Conservation (phyloP, 2,888 invertebrate species). For the Euspilapteryx auroguttella region DNA sequence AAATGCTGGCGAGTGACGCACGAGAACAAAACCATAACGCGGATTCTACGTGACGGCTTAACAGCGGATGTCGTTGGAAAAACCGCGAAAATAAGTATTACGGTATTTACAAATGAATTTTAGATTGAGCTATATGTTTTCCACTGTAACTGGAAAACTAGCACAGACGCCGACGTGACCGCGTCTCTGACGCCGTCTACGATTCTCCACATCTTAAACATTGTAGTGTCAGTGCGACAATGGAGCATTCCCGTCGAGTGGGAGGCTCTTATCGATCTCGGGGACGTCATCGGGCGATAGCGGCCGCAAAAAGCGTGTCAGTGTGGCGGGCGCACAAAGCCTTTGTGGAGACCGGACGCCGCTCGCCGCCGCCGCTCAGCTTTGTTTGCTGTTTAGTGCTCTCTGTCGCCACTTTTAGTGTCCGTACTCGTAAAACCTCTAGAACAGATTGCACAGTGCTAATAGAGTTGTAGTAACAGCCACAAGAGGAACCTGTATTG, state of each 20-base stretch:
- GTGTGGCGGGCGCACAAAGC: constrained; percentile 42
- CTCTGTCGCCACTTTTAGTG: constrained; percentile 36
- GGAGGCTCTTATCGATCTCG: constrained; percentile 57
- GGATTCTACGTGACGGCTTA: neutral
- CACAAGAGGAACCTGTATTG: no score
- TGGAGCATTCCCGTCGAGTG: constrained; percentile 51
- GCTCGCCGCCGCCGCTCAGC: constrained; percentile 34
- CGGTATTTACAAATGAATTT: no score
- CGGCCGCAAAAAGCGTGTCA: constrained; percentile 57
- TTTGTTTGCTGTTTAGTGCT: constrained; percentile 53
- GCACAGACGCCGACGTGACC: no score
- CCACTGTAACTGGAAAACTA: no score
- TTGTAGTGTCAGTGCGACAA: constrained; percentile 51
- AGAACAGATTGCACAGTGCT: no score
- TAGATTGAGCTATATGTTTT: no score
- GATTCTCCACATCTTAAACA: constrained; percentile 53
- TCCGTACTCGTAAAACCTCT: constrained; percentile 16
- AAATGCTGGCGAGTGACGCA: neutral
- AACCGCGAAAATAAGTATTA: no score
- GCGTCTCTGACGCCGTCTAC: constrained; percentile 19
- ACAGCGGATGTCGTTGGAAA: no score
- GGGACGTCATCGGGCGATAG: constrained; percentile 58
- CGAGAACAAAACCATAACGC: neutral
- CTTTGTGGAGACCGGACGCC: constrained; percentile 55
- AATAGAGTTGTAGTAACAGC: no score